Percentiles rank a stretch among this genome's conserved stretches.
These are phyloP conservation scores for Hyposoter didymator DNA, from an alignment of 2,888 invertebrate species.

Conservation along the genomic window DNA sequence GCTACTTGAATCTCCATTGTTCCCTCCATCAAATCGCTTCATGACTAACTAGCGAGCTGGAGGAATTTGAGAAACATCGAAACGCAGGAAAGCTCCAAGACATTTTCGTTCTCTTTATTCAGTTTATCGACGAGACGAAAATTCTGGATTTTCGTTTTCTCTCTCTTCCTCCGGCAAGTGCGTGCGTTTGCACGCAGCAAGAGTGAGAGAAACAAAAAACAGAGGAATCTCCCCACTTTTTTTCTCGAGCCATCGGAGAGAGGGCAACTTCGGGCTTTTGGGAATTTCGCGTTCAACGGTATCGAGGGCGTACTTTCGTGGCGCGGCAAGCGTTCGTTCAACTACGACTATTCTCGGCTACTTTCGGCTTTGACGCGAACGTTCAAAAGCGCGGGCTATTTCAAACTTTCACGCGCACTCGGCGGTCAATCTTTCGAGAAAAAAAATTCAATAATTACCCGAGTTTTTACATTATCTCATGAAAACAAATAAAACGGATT, in stretches of 20 bases:
- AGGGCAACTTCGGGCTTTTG: constrained; percentile 71
- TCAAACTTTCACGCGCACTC: constrained; percentile 26
- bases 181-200: constrained; percentile 15
- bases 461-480: neutral
- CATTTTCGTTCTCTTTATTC: constrained; percentile 29
- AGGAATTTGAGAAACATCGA: neutral
- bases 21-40: neutral
- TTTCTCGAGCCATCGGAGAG: constrained; percentile 44
- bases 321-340: constrained; percentile 80
- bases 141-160: constrained; percentile 39
- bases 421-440: neutral
- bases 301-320: constrained; percentile 79
- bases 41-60: neutral
- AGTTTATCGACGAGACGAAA: constrained; percentile 60
- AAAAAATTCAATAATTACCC: neutral
- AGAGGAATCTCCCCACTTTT: constrained; percentile 45
- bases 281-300: constrained; percentile 75
- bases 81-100: neutral
- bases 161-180: constrained; percentile 25
- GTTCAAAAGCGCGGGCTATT: constrained; percentile 61
- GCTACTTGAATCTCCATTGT: constrained; percentile 14
- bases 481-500: neutral
- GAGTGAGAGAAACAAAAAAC: constrained; percentile 21
- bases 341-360: constrained; percentile 71
- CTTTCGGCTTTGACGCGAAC: constrained; percentile 62